Percentiles rank a stretch among this genome's conserved stretches.
phyloP scores from a whole-genome alignment of 2,888 invertebrate genomes.

The Ophion costatus region DNA sequence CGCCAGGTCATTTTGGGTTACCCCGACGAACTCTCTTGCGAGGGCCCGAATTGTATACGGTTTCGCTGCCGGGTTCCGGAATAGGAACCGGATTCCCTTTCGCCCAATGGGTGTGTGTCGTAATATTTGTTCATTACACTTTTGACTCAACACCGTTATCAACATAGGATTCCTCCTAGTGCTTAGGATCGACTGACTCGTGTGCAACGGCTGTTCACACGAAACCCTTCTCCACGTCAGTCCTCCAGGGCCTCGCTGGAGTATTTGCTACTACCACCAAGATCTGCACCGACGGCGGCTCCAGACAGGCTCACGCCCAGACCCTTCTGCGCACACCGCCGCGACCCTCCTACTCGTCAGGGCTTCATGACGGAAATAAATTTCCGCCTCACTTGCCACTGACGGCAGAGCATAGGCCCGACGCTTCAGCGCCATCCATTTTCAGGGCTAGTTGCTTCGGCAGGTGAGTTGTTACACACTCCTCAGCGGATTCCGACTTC shows the following conservation, averaged over 20 bases:
- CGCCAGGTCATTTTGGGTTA: too few relatives aligned
- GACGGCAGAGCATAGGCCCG: constrained; percentile 33
- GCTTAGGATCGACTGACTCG: constrained; percentile 86
- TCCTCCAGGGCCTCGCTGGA: constrained; percentile 70
- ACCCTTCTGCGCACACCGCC: constrained; percentile 84
- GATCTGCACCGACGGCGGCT: constrained; percentile 80
- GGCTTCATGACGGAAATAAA: constrained; percentile 75
- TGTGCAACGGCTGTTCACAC: constrained; percentile 86
- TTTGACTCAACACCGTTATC: constrained; percentile 79
- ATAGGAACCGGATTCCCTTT: constrained; percentile 84
- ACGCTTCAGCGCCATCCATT: constrained; percentile 42
- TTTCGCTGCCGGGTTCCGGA: constrained; percentile 85
- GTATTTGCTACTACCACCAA: constrained; percentile 87
- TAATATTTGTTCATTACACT: constrained; percentile 63
- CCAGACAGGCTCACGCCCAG: constrained; percentile 83
- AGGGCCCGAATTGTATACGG: too few relatives aligned
- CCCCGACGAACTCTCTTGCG: too few relatives aligned
- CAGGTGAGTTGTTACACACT: constrained; percentile 86
- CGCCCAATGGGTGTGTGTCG: constrained; percentile 80
- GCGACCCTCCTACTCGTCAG: constrained; percentile 87
- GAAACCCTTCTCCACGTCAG: neutral
- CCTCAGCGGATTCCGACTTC: constrained; percentile 87
- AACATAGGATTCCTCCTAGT: constrained; percentile 76
- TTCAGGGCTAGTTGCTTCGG: constrained; percentile 86
- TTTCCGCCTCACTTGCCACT: constrained; percentile 66